Evolutionary conservation across 2,797 vertebrate genomes (phyloP), one percentile per base, ranked within the genome.

Genomic region (Tarsius wallacei): DNA sequence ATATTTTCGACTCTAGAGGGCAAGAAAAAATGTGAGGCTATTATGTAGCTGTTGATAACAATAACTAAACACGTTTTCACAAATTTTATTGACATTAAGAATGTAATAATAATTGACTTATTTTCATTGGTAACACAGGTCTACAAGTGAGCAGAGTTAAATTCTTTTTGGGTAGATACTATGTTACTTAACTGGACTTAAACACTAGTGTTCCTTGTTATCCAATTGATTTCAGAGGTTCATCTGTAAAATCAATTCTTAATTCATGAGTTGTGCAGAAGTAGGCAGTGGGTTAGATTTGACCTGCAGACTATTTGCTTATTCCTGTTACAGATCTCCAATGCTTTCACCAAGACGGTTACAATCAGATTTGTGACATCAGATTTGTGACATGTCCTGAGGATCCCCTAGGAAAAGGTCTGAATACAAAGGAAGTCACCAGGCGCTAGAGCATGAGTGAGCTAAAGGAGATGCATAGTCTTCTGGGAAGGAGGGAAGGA

Each of bases 381-480:
- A 1, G 47, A 36, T 8, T 36, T 36, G 6, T 15, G 2, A 87
- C 81, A n/a, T n/a, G n/a, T n/a, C n/a, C n/a, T n/a, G n/a, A 19
- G 8, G n/a, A 82, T 82, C 31, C 36, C 0, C n/a, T 74, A 59
- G 33, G 33, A n/a, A 12, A 26, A 3, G 2, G 10, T 42, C 16
- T 94, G 42, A 71, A 77, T 24, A 19, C 17, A 90, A 63, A 47
- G 21, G 2, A 68, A 49, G 3, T 5, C 15, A 63, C 19, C 2
- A 19, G 21, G 13, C 24, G 7, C 24, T 21, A 0, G 13, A 22
- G 19, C 0, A 2, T 16, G 9, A 36, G 2, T 47, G 22, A 93
- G 28, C 1, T 36, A 57, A 3, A 55, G 6, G 10, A 71, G 4
- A 12, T 1, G 0, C 6, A 9, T 57, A 7, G 42, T 2, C 6